These are phyloP conservation scores for Montipora foliosa DNA, from an alignment of 64 coral and sea anemone genomes.

Conservation along the genomic window DNA sequence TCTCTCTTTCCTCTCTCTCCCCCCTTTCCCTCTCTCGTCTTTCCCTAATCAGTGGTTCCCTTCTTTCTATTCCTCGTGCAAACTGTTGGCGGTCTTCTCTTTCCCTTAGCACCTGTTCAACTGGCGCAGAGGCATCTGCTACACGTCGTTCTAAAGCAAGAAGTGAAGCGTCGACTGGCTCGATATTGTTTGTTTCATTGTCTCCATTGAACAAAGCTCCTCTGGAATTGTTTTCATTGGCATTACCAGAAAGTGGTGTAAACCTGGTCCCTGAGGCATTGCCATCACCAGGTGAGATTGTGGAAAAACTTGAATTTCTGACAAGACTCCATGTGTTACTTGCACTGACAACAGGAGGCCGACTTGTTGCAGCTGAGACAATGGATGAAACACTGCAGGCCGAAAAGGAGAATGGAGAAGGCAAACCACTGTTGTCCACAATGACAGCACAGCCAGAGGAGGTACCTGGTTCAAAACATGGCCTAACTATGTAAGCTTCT, in stretches of 20 bases:
- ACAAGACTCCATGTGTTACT: too few relatives aligned
- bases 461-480: neutral
- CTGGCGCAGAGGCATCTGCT: neutral
- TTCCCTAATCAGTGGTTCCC: conserved; percentile 15
- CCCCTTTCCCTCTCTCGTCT: neutral
- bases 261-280: too few relatives aligned
- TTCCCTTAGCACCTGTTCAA: conserved; percentile 1
- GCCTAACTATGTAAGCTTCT: neutral
- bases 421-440: neutral
- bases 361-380: too few relatives aligned
- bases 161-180: neutral
- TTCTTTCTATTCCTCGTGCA: conserved; percentile 35
- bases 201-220: conserved; percentile 6
- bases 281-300: neutral
- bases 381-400: neutral
- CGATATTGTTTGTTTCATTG: neutral
- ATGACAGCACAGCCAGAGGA: neutral
- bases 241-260: neutral
- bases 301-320: too few relatives aligned
- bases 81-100: conserved; percentile 23
- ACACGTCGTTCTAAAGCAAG: conserved; percentile 15
- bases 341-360: too few relatives aligned
- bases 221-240: neutral
- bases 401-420: neutral
- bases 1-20: conserved; percentile 15